Evolutionary conservation across 2,113 vertebrate species (phyloP).

Genomic region (Eurypyga helias): DNA sequence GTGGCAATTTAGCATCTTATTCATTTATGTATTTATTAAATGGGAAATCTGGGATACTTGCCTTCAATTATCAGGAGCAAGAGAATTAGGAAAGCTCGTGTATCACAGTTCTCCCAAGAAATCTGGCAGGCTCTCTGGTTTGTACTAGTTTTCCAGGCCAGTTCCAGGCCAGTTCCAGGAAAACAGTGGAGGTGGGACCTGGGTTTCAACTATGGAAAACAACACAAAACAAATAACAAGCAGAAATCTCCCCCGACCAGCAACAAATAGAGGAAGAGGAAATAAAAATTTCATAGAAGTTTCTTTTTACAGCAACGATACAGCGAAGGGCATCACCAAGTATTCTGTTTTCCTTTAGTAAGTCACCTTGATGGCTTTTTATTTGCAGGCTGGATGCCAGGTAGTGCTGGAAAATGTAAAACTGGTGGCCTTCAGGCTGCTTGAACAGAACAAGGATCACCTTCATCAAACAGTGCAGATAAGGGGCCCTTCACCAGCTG

Average conservation of each 20-base stretch:
- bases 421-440: not conserved
- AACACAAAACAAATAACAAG: not conserved
- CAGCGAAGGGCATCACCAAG: accelerated
- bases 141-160: not conserved
- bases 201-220: not conserved
- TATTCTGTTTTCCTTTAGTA: not conserved
- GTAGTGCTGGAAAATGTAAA: not conserved
- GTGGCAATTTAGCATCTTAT: not conserved
- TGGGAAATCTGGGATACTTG: not conserved
- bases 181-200: not conserved
- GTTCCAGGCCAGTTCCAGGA: conserved; percentile 19
- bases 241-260: not conserved
- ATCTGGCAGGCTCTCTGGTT: not conserved
- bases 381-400: not conserved
- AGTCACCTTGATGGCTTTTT: not conserved
- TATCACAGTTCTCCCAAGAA: not conserved
- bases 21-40: not conserved
- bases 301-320: not conserved
- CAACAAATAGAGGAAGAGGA: not conserved
- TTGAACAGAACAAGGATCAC: conserved; percentile 24
- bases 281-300: not conserved
- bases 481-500: not conserved
- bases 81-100: not conserved
- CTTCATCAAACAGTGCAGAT: conserved; percentile 49
- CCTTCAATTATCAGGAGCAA: not conserved